Percentiles rank a stretch among this genome's conserved stretches.
Conservation (phyloP, 2,888 invertebrate species). For the Erpobdella octoculata region DNA sequence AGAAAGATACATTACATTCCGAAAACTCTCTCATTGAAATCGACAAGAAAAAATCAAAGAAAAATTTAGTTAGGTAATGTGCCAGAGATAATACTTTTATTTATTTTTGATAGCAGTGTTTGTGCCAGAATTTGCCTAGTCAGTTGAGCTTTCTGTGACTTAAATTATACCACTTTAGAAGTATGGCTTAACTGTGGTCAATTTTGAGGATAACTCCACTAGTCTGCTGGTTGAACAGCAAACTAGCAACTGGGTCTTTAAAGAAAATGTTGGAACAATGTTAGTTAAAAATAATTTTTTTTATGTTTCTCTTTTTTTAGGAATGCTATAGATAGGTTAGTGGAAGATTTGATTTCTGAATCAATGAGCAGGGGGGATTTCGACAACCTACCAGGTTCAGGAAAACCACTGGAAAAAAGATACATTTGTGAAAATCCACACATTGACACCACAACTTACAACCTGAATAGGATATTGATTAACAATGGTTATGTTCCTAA, state of each 20-base stretch:
- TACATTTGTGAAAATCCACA: conserved; percentile 68
- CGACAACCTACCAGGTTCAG: conserved; percentile 70
- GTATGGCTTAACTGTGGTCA: no score
- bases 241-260: background rate
- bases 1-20: conserved; percentile 51
- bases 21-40: conserved; percentile 60
- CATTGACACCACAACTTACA: conserved; percentile 78
- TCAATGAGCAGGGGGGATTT: conserved; percentile 83
- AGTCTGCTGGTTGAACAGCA: background rate
- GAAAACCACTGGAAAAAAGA: conserved; percentile 65
- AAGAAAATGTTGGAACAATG: background rate
- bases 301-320: conserved; percentile 18
- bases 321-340: conserved; percentile 73
- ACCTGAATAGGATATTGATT: conserved; percentile 72
- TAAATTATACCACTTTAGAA: no score
- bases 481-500: conserved; percentile 83
- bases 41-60: conserved; percentile 61
- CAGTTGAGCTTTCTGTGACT: no score
- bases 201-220: no score
- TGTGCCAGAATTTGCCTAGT: no score
- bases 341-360: conserved; percentile 83
- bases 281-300: background rate
- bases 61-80: conserved; percentile 66
- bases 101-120: no score
- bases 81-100: background rate